Evolutionary conservation across 1,140 invertebrate species (phyloP).

Genomic region (Drosophila guanche): DNA sequence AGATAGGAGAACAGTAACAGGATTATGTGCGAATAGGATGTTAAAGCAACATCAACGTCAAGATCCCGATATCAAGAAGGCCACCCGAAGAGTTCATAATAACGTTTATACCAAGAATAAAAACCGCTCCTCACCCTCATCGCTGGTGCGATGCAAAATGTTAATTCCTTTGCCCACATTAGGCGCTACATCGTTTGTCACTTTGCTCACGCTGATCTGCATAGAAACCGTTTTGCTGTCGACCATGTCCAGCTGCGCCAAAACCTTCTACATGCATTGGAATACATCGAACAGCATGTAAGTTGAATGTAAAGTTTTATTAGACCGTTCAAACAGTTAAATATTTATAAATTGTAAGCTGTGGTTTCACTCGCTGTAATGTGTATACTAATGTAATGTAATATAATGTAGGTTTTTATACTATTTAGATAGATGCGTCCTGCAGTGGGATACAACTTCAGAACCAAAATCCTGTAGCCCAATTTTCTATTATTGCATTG

Average conservation of each 20-base stretch:
- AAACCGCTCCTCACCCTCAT: constrained; percentile 4
- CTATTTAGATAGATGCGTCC: too few relatives aligned
- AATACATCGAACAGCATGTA: constrained; percentile 93
- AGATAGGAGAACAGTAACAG: not conserved
- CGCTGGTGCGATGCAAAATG: constrained; percentile 42
- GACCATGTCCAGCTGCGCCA: constrained; percentile 90
- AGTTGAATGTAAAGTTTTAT: constrained; percentile 76
- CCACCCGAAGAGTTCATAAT: not conserved
- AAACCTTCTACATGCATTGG: constrained; percentile 93
- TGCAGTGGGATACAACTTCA: too few relatives aligned
- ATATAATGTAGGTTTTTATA: too few relatives aligned
- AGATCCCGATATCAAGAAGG: constrained; percentile 2
- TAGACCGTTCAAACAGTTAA: not conserved
- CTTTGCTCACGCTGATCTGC: constrained; percentile 89
- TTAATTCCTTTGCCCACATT: constrained; percentile 76
- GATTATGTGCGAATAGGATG: not conserved
- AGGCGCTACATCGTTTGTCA: constrained; percentile 86
- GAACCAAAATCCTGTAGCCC: too few relatives aligned
- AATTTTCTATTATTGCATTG: too few relatives aligned
- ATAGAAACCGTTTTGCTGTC: constrained; percentile 90
- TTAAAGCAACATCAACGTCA: not conserved
- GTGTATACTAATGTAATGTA: too few relatives aligned
- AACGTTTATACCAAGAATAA: constrained; percentile 3
- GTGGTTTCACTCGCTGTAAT: too few relatives aligned
- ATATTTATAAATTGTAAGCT: not conserved